A percentile compares a stretch with the other conserved stretches of the same genome.
These are phyloP conservation scores for Mormyrops attenuatus DNA, from an alignment of 2,797 vertebrate genomes.

Conservation along the genomic window DNA sequence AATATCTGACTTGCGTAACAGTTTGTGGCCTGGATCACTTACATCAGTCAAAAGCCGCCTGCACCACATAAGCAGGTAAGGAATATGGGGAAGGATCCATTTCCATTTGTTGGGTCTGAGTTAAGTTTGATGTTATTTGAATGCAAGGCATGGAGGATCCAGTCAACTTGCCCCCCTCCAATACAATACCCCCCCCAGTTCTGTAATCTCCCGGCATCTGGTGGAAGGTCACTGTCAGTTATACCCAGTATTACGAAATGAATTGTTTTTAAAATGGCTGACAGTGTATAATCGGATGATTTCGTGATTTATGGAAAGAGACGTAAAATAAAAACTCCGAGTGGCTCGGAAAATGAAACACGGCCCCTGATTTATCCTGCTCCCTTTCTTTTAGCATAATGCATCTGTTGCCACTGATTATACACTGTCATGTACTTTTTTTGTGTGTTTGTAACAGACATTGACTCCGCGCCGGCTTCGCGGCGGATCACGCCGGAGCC, in stretches of 20 bases:
- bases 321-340: neutral
- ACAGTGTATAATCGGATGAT: neutral
- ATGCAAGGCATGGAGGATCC: neutral
- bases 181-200: neutral
- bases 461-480: neutral
- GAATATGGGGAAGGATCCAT: neutral
- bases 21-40: neutral
- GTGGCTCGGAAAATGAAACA: neutral
- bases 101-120: neutral
- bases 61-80: neutral
- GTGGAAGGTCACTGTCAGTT: neutral
- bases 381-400: neutral
- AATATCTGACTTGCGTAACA: neutral
- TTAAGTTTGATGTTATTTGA: neutral
- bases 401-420: neutral
- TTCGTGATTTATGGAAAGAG: neutral
- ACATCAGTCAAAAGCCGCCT: neutral
- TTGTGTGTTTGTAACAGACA: neutral
- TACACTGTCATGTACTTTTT: neutral
- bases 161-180: neutral
- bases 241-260: neutral
- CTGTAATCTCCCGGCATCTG: neutral
- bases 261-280: conserved; percentile 7
- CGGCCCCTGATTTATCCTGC: neutral
- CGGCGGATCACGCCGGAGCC: neutral